Evolutionary conservation across 2,113 vertebrate species (phyloP), one percentile per base, ranked within the genome.

Genomic region (Emberiza fucata): DNA sequence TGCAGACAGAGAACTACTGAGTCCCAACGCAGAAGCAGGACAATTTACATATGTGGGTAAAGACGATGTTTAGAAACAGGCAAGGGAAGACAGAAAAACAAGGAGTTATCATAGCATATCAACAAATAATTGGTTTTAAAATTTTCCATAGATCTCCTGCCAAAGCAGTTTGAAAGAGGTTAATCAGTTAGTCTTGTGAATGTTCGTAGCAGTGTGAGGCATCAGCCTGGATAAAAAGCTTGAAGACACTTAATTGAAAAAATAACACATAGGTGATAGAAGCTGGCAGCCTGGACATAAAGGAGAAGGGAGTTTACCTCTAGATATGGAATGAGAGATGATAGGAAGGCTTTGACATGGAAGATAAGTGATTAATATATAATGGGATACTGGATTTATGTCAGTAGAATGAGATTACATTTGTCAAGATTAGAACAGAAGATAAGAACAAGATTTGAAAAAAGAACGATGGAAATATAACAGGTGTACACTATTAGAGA

Each of bases 321-420:
- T 71, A 81, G 91, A 71, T 86, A 40, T 20, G 29, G 72, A 93
- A 93, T 95, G 60, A 90, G 94, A 94, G 82, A 68, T 96, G 94
- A 94, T 94, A 81, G 91, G 86, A 92, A 70, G 47, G 35, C 86
- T 94, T 95, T 94, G 91, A 94, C 95, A 14, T 92, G 64, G 80
- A 93, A 96, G 91, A 86, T 90, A 84, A 83, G 68, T 97, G 94
- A 94, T 97, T 96, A 94, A 95, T 93, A 95, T 93, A 75, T 95
- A 88, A 94, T 92, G 86, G 88, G 51, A 71, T 86, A 86, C 88
- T 92, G 91, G 64, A 90, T 94, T 96, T 93, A 84, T 94, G 88
- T 91, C 94, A 86, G 94, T 56, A 72, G 68, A 92, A 73, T 1
- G 29, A 78, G 91, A 94, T 70, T 93, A 85, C 68, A 40, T 96